Evolutionary conservation across 2,888 invertebrate species (phyloP), one percentile per base, ranked within the genome.

Genomic region (Gari tellinella): DNA sequence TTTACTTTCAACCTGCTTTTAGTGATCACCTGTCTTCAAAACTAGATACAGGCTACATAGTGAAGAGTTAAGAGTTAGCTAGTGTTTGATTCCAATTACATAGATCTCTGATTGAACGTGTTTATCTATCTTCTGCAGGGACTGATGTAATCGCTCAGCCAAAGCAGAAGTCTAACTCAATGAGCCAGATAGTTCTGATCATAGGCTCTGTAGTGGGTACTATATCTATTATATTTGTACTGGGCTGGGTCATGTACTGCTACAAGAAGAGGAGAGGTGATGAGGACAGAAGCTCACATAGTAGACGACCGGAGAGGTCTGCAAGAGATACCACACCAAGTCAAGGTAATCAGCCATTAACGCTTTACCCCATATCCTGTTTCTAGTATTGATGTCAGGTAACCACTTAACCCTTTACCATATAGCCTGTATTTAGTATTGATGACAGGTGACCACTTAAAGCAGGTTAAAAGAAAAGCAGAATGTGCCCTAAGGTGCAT

Each of bases 221-320:
- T 0, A 65, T 84, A n/a, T 84, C 82, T n/a, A 82, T 84, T 25
- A 62, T 84, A 51, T 79, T 84, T 70, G 84, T 84, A 8, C 66
- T 81, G 21, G 77, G 72, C 25, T 82, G 81, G 81, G 48, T 78
- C 17, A 56, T 81, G 17, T 82, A 82, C 41, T 82, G 79, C 45
- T 82, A 75, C 58, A 77, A 72, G 75, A 79, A 81, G 52, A 49
- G 80, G 38, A 52, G 72, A 19, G 41, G 19, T 14, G 51, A 63
- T 10, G 52, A 48, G 4, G 41, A 48, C 2, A 23, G 61, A 1
- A 17, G 25, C 7, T 26, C 60, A n/a, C 48, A 31, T 5, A 41
- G 38, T 5, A 48, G 49, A 26, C 49, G 52, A 37, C 48, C 58
- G n/a, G 66, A 69, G 19, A 62, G 78, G 25, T 48, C 43, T 41